Evolutionary conservation across 92 coral and sea anemone genomes (phyloP), one percentile per base, ranked within the genome.

Genomic region (Blastomussa wellsi): DNA sequence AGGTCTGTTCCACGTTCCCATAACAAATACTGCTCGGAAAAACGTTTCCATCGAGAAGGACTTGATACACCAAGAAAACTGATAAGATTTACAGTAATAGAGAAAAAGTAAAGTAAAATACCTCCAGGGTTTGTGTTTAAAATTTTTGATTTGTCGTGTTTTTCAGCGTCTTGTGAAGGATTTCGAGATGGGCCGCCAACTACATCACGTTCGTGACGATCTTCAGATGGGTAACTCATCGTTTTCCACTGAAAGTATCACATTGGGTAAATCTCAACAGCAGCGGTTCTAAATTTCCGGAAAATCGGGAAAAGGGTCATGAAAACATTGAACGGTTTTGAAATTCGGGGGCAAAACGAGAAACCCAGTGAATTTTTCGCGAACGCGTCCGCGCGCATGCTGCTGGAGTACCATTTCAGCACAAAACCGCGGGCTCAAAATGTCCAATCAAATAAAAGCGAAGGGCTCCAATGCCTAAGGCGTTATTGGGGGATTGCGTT

Each of bases 211-310:
- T 94, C 98, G 74, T 89, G 94, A 67, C 95, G 92, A 87, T 95
- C 98, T 82, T 96, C 99, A 72, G 92, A 88, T 60, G 91, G 94
- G 80, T 91, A 95, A 88, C 97, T 96, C 99, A 96, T 96, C 74
- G 51, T 84, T 85, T 74, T 31, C 5, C 72, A 29, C 75, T 36
- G 29, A 74, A 49, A 29, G 74, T 83, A 44, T 83, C 80, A 83
- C 87, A 83, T 83, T 75, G 80, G 80, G 33, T 41, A 65, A 73
- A 59, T 64, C 62, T 59, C 60, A 19, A 62, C 39, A 38, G 72
- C 29, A 83, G 55, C 60, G 65, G 15, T 29, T 32, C 48, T 60
- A 49, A 31, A 29, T 83, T 74, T 83, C 74, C 80, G 48, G 60
- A 29, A 69, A 83, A 83, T 60, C 62, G 35, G 48, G 64, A 62